Evolutionary conservation across 1,140 invertebrate species (phyloP).

Genomic region (Drosophila littoralis): DNA sequence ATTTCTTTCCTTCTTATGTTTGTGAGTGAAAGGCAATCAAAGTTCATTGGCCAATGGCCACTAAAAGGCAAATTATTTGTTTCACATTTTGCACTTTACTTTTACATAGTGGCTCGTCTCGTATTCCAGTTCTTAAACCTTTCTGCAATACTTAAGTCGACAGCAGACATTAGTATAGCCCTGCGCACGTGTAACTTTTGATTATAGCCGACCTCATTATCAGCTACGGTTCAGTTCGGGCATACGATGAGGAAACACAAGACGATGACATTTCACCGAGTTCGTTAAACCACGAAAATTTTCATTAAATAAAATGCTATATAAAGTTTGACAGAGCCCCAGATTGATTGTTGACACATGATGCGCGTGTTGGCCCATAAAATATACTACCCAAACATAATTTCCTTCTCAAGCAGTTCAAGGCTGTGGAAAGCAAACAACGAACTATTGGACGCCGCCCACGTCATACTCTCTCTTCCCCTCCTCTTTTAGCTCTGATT

Average conservation of each 20-base stretch:
- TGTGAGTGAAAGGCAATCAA: slow-evolving; percentile 64
- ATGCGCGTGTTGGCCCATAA: slow-evolving; percentile 55
- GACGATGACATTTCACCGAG: slow-evolving; percentile 22
- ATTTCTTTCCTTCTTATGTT: not conserved
- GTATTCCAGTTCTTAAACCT: slow-evolving; percentile 5
- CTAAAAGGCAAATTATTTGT: slow-evolving; percentile 28
- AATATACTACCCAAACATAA: slow-evolving; percentile 19
- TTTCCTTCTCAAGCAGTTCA: slow-evolving; percentile 19
- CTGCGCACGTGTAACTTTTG: not conserved
- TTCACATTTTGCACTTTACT: slow-evolving; percentile 44
- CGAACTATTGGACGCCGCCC: slow-evolving; percentile 12
- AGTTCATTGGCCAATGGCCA: slow-evolving; percentile 59
- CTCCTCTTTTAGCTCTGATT: slow-evolving; percentile 30
- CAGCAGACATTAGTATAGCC: slow-evolving; percentile 18
- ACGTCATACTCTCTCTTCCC: slow-evolving; percentile 2
- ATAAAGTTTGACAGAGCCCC: slow-evolving; percentile 22
- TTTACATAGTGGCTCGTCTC: slow-evolving; percentile 6
- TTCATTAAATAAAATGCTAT: slow-evolving; percentile 26
- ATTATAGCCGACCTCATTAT: slow-evolving; percentile 46
- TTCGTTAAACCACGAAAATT: slow-evolving; percentile 60
- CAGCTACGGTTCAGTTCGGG: slow-evolving; percentile 10
- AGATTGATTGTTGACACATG: slow-evolving; percentile 53
- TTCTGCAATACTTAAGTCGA: slow-evolving; percentile 11
- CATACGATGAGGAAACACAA: slow-evolving; percentile 41
- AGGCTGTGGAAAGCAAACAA: slow-evolving; percentile 41